Percentiles rank a stretch among this genome's conserved stretches.
phyloP scores from a whole-genome alignment of 2,888 invertebrate genomes.

The Chesias legatella region DNA sequence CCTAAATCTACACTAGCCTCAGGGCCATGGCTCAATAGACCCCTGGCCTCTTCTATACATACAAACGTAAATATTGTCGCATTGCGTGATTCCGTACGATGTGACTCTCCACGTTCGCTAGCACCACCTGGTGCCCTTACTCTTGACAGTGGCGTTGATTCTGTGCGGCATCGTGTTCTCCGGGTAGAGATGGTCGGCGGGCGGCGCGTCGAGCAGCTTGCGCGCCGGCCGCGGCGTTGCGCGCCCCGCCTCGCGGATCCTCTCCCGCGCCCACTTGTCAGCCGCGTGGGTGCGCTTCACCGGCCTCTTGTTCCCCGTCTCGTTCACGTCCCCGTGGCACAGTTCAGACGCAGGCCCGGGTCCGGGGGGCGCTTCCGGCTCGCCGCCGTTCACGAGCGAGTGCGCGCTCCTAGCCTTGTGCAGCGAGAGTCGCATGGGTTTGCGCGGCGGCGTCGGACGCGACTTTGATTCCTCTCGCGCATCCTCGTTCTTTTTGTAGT shows the following conservation, averaged over 20 bases:
- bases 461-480: conserved; percentile 57
- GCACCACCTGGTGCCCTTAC: conserved; percentile 35
- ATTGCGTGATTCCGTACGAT: no score
- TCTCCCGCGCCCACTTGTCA: conserved; percentile 53
- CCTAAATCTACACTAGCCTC: conserved; percentile 12
- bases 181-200: conserved; percentile 66
- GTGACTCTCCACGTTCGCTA: no score
- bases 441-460: conserved; percentile 91
- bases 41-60: no score
- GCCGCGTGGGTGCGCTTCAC: conserved; percentile 80
- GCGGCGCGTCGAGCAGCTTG: conserved; percentile 49
- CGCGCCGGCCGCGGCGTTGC: conserved; percentile 65
- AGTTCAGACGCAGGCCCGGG: conserved; percentile 15
- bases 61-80: no score
- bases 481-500: conserved; percentile 66
- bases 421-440: conserved; percentile 89
- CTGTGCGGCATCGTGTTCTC: conserved; percentile 43
- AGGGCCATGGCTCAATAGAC: not conserved
- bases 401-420: conserved; percentile 92
- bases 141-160: conserved; percentile 35
- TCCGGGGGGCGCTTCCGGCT: conserved; percentile 63
- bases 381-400: conserved; percentile 79
- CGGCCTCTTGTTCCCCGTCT: conserved; percentile 73
- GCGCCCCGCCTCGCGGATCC: conserved; percentile 47
- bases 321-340: conserved; percentile 34